phyloP scores from a whole-genome alignment of 2,888 invertebrate species.

The Rhopalosiphum nymphaeae region DNA sequence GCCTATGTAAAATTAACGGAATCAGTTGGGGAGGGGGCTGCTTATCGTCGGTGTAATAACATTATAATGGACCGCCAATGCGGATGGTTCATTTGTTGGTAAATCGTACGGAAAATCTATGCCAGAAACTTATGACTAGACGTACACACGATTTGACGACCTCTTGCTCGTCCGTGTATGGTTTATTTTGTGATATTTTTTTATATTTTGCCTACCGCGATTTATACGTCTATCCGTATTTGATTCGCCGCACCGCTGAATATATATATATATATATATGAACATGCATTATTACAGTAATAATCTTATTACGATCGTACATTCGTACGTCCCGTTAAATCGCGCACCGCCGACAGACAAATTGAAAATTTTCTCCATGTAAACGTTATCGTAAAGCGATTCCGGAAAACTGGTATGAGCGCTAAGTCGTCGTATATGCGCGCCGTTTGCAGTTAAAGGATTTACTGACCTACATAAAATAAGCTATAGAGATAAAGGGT shows the following conservation, averaged over 20 bases:
- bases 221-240: neutral
- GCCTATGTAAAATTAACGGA: neutral
- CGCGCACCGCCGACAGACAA: neutral
- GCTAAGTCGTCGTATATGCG: neutral
- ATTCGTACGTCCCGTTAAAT: neutral
- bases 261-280: neutral
- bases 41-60: neutral
- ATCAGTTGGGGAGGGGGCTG: neutral
- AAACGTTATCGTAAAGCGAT: neutral
- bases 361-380: neutral
- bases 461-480: slow-evolving; percentile 16
- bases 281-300: neutral
- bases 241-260: neutral
- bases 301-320: neutral
- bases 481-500: slow-evolving; percentile 20
- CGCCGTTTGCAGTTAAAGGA: slow-evolving; percentile 8
- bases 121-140: neutral
- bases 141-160: neutral
- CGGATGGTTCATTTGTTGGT: neutral
- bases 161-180: neutral
- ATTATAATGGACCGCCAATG: neutral
- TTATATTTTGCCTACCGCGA: neutral
- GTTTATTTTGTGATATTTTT: neutral
- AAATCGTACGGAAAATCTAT: neutral
- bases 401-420: neutral